Conservation (phyloP, 2,797 vertebrate genomes). For the Melanotaenia parkinsoni region DNA sequence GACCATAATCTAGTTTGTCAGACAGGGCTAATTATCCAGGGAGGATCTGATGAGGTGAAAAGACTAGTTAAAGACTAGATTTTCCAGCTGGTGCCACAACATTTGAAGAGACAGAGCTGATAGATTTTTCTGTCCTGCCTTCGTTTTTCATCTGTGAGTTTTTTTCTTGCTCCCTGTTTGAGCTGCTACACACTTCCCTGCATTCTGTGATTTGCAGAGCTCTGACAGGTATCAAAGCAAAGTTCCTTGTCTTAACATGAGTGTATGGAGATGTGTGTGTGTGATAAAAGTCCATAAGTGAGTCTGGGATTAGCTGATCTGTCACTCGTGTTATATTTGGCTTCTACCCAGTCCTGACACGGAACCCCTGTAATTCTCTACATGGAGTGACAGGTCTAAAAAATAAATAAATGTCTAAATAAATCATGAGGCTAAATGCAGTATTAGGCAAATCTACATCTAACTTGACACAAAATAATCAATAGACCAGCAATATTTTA, state of each 20-base stretch:
- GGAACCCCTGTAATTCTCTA: constrained; percentile 22
- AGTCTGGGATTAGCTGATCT: constrained; percentile 61
- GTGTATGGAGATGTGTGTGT: constrained; percentile 47
- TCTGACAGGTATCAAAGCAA: constrained; percentile 67
- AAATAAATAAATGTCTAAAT: neutral
- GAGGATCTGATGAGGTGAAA: neutral
- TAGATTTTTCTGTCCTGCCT: neutral
- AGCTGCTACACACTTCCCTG: constrained; percentile 27
- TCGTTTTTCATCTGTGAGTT: neutral
- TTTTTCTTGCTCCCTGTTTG: constrained; percentile 1
- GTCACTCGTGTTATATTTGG: constrained; percentile 49
- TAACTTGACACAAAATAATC: neutral
- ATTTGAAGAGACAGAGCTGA: neutral
- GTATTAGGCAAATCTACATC: neutral
- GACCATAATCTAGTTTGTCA: neutral
- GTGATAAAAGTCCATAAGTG: constrained; percentile 62
- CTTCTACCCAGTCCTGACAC: constrained; percentile 32
- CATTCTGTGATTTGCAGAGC: constrained; percentile 57
- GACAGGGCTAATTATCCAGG: neutral
- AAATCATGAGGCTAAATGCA: neutral
- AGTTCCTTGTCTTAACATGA: constrained; percentile 63
- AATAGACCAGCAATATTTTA: no score
- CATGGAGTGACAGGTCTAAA: constrained; percentile 28
- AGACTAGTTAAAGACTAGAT: neutral
- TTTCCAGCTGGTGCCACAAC: constrained; percentile 5